Conservation (phyloP, 2,797 vertebrate species). For the Microtus agrestis region DNA sequence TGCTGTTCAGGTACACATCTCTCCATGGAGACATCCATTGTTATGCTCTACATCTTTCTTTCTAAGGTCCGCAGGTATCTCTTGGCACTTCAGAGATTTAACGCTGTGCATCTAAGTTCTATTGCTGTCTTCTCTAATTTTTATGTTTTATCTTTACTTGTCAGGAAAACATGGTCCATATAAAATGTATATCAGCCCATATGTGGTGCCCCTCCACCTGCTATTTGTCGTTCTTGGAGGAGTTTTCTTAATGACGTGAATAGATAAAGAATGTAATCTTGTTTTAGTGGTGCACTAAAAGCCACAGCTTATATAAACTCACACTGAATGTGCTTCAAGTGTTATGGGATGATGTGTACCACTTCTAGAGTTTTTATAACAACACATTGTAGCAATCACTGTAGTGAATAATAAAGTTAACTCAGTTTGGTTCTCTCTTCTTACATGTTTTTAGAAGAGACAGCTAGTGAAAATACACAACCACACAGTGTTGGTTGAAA, state of each 20-base stretch:
- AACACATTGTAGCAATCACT: background rate
- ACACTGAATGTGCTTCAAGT: background rate
- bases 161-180: background rate
- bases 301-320: background rate
- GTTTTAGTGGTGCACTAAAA: background rate
- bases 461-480: background rate
- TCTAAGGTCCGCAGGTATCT: background rate
- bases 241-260: background rate
- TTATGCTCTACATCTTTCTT: background rate
- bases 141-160: background rate
- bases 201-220: background rate
- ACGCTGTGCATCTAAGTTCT: background rate
- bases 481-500: background rate
- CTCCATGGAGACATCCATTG: background rate
- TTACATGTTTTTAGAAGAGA: background rate
- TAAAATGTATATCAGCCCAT: background rate
- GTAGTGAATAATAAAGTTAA: background rate
- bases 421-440: constrained; percentile 3
- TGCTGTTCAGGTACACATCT: background rate
- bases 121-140: constrained; percentile 29
- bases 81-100: background rate
- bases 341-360: background rate
- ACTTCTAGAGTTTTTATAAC: background rate
- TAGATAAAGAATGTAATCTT: background rate
- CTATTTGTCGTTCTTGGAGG: background rate